These are phyloP conservation scores for Dicaeum eximium DNA, from an alignment of 2,113 vertebrate genomes.

Conservation along the genomic window DNA sequence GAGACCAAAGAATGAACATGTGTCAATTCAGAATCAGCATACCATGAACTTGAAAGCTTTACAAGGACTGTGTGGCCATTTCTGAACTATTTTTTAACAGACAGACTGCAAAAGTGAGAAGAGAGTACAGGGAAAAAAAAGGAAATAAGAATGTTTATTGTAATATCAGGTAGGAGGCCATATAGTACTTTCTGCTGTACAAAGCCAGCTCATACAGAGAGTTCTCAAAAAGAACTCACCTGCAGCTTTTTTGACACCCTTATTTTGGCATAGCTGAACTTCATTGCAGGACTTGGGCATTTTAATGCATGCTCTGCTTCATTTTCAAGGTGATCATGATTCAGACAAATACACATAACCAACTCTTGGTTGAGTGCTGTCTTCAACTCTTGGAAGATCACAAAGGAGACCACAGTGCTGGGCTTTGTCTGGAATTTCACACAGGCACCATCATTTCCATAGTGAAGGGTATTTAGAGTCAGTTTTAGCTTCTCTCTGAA, in stretches of 20 bases:
- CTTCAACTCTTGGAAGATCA: background rate
- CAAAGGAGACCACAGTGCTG: background rate
- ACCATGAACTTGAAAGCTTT: background rate
- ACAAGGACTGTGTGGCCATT: background rate
- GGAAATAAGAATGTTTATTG: background rate
- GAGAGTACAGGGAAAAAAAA: background rate
- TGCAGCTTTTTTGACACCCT: background rate
- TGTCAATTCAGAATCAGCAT: background rate
- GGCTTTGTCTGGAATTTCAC: background rate
- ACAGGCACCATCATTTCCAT: background rate
- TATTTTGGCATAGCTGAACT: background rate
- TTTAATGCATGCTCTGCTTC: background rate
- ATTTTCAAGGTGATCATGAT: accelerated
- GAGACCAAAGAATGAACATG: background rate
- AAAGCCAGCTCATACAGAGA: background rate
- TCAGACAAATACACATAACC: background rate
- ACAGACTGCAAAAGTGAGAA: background rate
- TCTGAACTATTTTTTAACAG: background rate
- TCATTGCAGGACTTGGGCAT: background rate
- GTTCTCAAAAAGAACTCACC: background rate
- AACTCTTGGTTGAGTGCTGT: accelerated
- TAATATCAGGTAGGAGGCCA: background rate
- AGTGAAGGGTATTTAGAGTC: background rate
- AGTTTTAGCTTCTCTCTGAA: background rate
- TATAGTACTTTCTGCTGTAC: background rate